These are phyloP conservation scores for Fissipunctia ypsillon DNA, from an alignment of 2,888 invertebrate species.

Conservation along the genomic window DNA sequence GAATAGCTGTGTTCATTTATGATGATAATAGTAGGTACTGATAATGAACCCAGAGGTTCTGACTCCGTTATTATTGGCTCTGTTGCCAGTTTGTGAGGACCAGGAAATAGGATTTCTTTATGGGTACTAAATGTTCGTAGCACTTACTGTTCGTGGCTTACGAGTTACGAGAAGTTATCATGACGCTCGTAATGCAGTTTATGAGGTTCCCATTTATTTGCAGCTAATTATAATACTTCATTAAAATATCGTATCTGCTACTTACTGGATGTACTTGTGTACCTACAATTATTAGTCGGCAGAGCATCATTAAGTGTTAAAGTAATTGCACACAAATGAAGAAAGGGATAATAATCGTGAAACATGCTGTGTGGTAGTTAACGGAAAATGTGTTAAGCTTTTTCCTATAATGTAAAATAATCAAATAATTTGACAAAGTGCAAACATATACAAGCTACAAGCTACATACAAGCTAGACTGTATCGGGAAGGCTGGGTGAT, in stretches of 20 bases:
- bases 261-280: neutral
- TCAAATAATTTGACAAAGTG: neutral
- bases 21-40: too few relatives aligned
- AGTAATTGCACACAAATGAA: neutral
- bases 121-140: conserved; percentile 10
- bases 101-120: conserved; percentile 26
- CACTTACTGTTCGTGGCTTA: conserved; percentile 2
- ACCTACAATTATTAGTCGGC: neutral
- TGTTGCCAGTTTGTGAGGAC: neutral
- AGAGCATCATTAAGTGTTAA: neutral
- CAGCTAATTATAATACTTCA: neutral
- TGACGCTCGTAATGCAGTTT: neutral
- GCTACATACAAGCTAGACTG: too few relatives aligned
- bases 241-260: neutral
- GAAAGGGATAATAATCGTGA: neutral
- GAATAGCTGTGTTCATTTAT: too few relatives aligned
- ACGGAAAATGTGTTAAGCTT: neutral
- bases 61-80: neutral
- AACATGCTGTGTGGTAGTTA: neutral
- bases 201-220: neutral
- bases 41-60: neutral
- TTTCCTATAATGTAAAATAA: neutral
- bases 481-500: neutral
- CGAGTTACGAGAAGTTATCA: neutral
- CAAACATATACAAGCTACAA: too few relatives aligned